Evolutionary conservation across 92 coral and sea anemone genomes (phyloP).

Genomic region (Siderastrea siderea): DNA sequence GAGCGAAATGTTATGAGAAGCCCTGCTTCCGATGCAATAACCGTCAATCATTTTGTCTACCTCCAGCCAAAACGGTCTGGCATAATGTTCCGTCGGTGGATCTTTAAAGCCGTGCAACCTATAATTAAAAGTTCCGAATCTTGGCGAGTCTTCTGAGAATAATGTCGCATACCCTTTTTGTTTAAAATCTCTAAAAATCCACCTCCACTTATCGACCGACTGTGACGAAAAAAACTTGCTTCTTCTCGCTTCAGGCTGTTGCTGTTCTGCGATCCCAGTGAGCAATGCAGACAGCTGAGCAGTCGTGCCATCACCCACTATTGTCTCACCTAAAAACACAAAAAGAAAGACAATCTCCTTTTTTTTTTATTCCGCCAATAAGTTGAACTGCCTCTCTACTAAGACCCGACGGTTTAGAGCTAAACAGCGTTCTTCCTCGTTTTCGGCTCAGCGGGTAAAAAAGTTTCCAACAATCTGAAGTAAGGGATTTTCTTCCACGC

Average conservation of each 20-base stretch:
- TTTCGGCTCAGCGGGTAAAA: too few relatives aligned
- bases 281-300: slow-evolving; percentile 85
- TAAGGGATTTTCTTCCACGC: too few relatives aligned
- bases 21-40: slow-evolving; percentile 56
- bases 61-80: slow-evolving; percentile 70
- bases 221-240: slow-evolving; percentile 65
- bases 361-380: too few relatives aligned
- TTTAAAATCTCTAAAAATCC: slow-evolving; percentile 78
- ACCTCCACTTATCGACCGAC: slow-evolving; percentile 78
- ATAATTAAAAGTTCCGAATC: slow-evolving; percentile 44
- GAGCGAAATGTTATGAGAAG: slow-evolving; percentile 67
- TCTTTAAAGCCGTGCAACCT: slow-evolving; percentile 61
- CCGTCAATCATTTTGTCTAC: not conserved
- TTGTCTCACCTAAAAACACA: slow-evolving; percentile 61
- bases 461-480: too few relatives aligned
- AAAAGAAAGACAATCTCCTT: too few relatives aligned
- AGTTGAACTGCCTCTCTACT: too few relatives aligned
- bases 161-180: slow-evolving; percentile 73
- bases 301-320: slow-evolving; percentile 89
- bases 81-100: slow-evolving; percentile 78
- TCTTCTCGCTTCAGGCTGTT: slow-evolving; percentile 82
- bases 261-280: slow-evolving; percentile 78
- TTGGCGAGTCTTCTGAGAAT: slow-evolving; percentile 68
- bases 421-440: too few relatives aligned
- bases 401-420: too few relatives aligned